Evolutionary conservation across 2,888 invertebrate genomes (phyloP).

Genomic region (Pseudoips prasinana): DNA sequence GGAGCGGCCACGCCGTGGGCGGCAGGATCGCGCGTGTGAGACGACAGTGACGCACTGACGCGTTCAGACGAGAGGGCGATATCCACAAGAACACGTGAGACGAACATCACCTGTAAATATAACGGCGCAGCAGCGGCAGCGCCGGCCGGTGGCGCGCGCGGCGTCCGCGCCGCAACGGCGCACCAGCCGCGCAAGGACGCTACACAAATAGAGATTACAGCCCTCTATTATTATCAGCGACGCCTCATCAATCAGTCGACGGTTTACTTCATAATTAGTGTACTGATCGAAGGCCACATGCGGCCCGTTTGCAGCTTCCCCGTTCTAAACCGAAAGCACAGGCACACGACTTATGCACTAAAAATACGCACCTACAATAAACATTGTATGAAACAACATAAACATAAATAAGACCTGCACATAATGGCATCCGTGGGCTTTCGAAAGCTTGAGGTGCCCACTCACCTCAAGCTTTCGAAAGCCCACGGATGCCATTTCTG

Average conservation of each 20-base stretch:
- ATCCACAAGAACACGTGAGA: slow-evolving; percentile 51
- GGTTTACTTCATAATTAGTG: slow-evolving; percentile 58
- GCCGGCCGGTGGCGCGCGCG: slow-evolving; percentile 32
- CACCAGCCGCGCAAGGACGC: slow-evolving; percentile 33
- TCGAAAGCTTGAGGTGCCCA: no score
- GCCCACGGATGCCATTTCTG: no score
- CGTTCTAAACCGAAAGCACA: slow-evolving; percentile 33
- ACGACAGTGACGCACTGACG: slow-evolving; percentile 54
- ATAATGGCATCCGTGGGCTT: no score
- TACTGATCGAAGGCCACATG: slow-evolving; percentile 47
- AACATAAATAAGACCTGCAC: slow-evolving; percentile 35
- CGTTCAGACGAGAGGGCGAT: slow-evolving; percentile 47
- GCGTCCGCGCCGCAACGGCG: slow-evolving; percentile 21
- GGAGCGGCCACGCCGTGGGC: slow-evolving; percentile 56
- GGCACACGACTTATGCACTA: slow-evolving; percentile 46
- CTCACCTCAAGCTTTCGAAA: no score
- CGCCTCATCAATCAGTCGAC: slow-evolving; percentile 63
- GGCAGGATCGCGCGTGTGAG: slow-evolving; percentile 51
- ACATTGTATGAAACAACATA: slow-evolving; percentile 32
- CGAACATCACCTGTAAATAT: slow-evolving; percentile 68
- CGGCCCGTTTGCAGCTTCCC: slow-evolving; percentile 37
- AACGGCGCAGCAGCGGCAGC: slow-evolving; percentile 32
- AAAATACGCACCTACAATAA: slow-evolving; percentile 36
- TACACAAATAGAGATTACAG: slow-evolving; percentile 51
- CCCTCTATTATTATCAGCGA: slow-evolving; percentile 50